Percentiles rank a stretch among this genome's conserved stretches.
Evolutionary conservation across 2,113 vertebrate species (phyloP).

Genomic region (Pteropus alecto): DNA sequence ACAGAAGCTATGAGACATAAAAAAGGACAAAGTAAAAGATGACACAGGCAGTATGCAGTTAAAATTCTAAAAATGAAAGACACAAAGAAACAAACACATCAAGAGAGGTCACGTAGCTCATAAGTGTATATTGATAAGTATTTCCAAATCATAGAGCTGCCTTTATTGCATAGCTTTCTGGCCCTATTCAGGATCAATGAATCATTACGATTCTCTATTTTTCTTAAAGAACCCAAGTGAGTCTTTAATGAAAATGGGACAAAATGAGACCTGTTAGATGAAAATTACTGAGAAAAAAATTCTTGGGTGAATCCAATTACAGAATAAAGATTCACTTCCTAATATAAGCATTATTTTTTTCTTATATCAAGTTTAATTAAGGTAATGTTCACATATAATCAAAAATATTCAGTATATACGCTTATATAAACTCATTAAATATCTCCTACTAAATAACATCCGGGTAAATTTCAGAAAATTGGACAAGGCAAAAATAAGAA

Average conservation of each 20-base stretch:
- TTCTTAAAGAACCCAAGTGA: neutral
- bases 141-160: neutral
- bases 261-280: neutral
- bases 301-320: neutral
- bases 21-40: neutral
- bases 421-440: constrained; percentile 18
- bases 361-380: neutral
- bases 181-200: neutral
- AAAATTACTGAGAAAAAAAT: constrained; percentile 40
- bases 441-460: neutral
- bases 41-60: neutral
- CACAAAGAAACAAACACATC: neutral
- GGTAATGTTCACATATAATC: neutral
- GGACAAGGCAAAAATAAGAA: neutral
- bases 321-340: constrained; percentile 1
- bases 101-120: neutral
- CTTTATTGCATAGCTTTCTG: neutral
- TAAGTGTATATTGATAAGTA: neutral
- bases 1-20: neutral
- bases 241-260: neutral
- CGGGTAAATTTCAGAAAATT: constrained; percentile 5
- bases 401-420: neutral
- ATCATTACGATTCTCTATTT: neutral
- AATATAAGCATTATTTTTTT: constrained; percentile 21
- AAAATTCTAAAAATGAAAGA: neutral